Conservation (phyloP, 2,113 vertebrate species). For the Percina caprodes region DNA sequence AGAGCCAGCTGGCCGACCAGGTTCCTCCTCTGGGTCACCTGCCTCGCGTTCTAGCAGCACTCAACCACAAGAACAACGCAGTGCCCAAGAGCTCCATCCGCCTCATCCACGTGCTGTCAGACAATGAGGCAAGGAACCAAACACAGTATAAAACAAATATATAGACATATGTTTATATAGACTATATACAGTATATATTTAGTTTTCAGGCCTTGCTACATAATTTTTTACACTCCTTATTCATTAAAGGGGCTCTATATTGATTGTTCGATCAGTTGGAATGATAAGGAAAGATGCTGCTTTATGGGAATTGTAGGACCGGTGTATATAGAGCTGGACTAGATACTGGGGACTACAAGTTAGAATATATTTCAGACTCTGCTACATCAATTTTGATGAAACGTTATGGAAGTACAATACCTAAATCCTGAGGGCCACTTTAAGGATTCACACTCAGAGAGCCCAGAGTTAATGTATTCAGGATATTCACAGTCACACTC, state of each 20-base stretch:
- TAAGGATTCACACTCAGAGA: neutral
- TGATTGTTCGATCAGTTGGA: too few relatives aligned
- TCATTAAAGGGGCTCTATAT: too few relatives aligned
- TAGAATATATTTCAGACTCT: neutral
- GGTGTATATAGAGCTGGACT: too few relatives aligned
- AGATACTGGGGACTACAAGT: neutral
- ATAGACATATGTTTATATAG: too few relatives aligned
- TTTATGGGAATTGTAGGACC: too few relatives aligned
- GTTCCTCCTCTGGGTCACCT: constrained; percentile 97
- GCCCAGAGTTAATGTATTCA: neutral
- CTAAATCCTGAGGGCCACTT: neutral
- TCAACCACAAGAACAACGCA: constrained; percentile 96
- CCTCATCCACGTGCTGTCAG: constrained; percentile 92
- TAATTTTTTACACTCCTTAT: too few relatives aligned
- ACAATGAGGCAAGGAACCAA: constrained; percentile 90
- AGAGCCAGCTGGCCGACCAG: constrained; percentile 95
- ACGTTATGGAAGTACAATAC: too few relatives aligned
- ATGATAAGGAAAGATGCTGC: too few relatives aligned
- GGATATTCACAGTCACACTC: neutral
- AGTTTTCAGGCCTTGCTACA: too few relatives aligned
- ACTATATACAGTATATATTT: too few relatives aligned
- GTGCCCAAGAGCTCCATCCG: constrained; percentile 97
- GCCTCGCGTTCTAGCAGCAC: constrained; percentile 92
- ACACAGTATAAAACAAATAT: too few relatives aligned
- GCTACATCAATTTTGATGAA: neutral